A percentile compares a stretch with the other conserved stretches of the same genome.
Evolutionary conservation across 2,888 invertebrate genomes (phyloP).

Genomic region (Myopa tessellatipennis): DNA sequence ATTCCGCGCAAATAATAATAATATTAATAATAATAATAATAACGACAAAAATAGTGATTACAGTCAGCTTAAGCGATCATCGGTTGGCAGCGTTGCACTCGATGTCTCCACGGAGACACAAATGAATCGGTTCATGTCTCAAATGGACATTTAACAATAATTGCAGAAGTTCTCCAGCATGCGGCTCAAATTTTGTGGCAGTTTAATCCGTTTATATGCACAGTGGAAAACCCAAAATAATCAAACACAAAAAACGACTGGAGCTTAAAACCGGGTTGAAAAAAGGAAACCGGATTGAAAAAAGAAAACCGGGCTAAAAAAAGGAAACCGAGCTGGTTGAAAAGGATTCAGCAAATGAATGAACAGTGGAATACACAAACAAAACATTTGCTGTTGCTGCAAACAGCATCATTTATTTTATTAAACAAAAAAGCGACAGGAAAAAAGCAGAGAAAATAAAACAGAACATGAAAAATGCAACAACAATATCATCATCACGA

Average conservation of each 20-base stretch:
- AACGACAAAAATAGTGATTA: not conserved
- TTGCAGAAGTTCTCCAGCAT: not conserved
- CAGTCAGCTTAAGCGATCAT: not conserved
- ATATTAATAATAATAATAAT: not conserved
- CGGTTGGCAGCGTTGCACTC: not conserved
- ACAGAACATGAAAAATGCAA: not conserved
- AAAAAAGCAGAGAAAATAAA: not conserved
- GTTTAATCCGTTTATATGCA: constrained; percentile 11
- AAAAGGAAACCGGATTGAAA: not conserved
- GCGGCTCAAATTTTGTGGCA: not conserved
- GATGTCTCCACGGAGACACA: not conserved
- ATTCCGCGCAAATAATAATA: not conserved
- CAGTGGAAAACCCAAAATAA: not conserved
- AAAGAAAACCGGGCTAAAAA: not conserved
- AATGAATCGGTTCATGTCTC: not conserved
- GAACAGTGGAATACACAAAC: not conserved
- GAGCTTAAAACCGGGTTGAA: not conserved
- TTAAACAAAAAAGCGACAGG: not conserved
- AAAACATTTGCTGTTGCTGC: not conserved
- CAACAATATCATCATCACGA: too few species aligned
- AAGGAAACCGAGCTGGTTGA: not conserved
- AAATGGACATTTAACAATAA: constrained; percentile 7
- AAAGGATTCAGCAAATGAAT: not conserved
- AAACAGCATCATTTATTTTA: constrained; percentile 3
- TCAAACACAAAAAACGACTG: not conserved